Evolutionary conservation across 1,140 invertebrate genomes (phyloP).

Genomic region (Caenorhabditis latens): DNA sequence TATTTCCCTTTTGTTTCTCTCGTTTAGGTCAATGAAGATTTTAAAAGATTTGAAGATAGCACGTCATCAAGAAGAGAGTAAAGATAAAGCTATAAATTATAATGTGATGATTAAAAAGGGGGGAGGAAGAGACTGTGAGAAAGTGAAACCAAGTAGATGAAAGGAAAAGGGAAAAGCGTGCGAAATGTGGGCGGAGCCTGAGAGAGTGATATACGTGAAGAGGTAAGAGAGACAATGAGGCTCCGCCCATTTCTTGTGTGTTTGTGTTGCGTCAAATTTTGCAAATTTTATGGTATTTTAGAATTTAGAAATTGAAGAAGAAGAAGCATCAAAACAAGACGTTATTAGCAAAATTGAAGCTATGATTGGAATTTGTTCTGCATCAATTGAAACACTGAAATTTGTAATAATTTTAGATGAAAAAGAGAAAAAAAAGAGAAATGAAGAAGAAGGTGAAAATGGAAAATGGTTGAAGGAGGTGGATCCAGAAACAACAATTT

Average conservation of each 20-base stretch:
- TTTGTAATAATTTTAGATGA: neutral
- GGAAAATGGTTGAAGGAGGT: neutral
- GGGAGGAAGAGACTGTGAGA: neutral
- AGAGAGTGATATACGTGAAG: slow-evolving; percentile 33
- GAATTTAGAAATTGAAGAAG: neutral
- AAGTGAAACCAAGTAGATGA: slow-evolving; percentile 6
- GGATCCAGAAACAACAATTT: slow-evolving; percentile 18
- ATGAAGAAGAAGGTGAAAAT: neutral
- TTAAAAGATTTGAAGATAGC: neutral
- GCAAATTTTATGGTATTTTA: neutral
- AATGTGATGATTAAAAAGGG: slow-evolving; percentile 17
- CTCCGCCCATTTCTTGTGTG: neutral
- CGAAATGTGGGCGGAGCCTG: slow-evolving; percentile 46
- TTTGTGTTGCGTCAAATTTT: slow-evolving; percentile 21
- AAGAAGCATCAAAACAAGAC: neutral
- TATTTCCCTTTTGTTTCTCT: neutral
- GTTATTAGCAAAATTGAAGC: neutral
- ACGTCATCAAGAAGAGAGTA: slow-evolving; percentile 13
- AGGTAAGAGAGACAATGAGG: neutral
- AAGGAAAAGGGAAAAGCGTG: slow-evolving; percentile 45
- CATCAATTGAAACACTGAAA: too few species aligned
- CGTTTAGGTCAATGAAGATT: neutral
- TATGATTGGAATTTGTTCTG: slow-evolving; percentile 19
- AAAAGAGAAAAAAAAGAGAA: neutral
- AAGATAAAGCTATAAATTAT: slow-evolving; percentile 45